Evolutionary conservation across 2,113 vertebrate genomes (phyloP).

Genomic region (Elgaria multicarinata): DNA sequence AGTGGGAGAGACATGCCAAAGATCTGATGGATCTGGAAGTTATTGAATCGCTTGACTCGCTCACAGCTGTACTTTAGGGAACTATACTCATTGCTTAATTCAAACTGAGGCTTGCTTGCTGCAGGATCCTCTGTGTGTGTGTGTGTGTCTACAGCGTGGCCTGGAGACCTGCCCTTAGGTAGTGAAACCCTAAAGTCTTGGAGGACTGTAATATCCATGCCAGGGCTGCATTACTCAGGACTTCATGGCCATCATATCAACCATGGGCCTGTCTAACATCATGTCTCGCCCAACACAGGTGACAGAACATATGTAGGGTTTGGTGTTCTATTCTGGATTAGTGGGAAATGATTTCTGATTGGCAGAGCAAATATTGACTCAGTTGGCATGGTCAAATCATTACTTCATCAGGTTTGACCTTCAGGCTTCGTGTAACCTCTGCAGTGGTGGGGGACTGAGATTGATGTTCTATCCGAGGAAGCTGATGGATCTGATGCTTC

Average conservation of each 20-base stretch:
- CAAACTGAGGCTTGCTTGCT: background rate
- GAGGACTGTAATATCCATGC: background rate
- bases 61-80: background rate
- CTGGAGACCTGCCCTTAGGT: background rate
- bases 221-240: background rate
- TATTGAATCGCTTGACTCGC: constrained; percentile 13
- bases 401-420: too few relatives aligned
- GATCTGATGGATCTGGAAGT: constrained; percentile 29
- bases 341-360: too few relatives aligned
- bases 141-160: background rate
- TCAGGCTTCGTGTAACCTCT: too few relatives aligned
- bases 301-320: background rate
- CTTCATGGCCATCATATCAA: background rate
- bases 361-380: too few relatives aligned
- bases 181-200: background rate
- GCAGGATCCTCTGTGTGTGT: background rate
- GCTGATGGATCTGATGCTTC: background rate
- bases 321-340: background rate
- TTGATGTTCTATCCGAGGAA: too few relatives aligned
- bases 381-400: too few relatives aligned
- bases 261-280: background rate
- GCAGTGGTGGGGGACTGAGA: too few relatives aligned
- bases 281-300: background rate
- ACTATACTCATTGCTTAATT: background rate
- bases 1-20: constrained; percentile 29